Percentiles rank a stretch among this genome's conserved stretches.
Conservation (phyloP, 1,140 invertebrate genomes). For the Branchinecta lindahli region DNA sequence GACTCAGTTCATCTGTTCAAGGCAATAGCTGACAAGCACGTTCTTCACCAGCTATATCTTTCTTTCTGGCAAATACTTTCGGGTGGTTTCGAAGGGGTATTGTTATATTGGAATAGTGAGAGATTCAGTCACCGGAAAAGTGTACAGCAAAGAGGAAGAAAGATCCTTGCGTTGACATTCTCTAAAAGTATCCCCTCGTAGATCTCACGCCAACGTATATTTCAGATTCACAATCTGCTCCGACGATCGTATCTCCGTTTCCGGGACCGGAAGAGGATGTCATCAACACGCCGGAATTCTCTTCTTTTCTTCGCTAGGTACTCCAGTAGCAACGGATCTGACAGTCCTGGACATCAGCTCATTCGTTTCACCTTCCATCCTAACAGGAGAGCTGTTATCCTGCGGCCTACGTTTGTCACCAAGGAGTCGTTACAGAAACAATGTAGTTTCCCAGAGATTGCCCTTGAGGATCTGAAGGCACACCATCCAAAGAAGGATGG, state of each 20-base stretch:
- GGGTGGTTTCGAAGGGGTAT: too few species aligned
- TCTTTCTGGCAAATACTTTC: too few species aligned
- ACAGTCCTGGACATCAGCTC: neutral
- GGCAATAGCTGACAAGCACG: too few species aligned
- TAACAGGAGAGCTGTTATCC: neutral
- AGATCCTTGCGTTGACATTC: neutral
- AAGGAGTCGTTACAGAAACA: neutral
- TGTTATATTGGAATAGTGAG: too few species aligned
- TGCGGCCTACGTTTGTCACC: neutral
- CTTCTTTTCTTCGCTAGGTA: neutral
- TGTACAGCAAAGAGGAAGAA: neutral
- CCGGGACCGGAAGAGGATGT: neutral
- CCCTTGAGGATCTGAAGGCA: too few species aligned
- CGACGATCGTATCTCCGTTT: neutral
- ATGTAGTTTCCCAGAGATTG: too few species aligned
- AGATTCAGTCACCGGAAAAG: too few species aligned
- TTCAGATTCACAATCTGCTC: neutral
- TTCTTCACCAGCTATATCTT: too few species aligned
- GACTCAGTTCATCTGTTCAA: too few species aligned
- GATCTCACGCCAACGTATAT: neutral
- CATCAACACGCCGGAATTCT: neutral
- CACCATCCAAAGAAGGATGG: too few species aligned
- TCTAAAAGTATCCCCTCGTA: neutral
- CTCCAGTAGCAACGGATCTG: neutral
- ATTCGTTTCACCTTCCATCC: conserved; percentile 2